Evolutionary conservation across 2,797 vertebrate species (phyloP).

Genomic region (Cossypha niveicapilla): DNA sequence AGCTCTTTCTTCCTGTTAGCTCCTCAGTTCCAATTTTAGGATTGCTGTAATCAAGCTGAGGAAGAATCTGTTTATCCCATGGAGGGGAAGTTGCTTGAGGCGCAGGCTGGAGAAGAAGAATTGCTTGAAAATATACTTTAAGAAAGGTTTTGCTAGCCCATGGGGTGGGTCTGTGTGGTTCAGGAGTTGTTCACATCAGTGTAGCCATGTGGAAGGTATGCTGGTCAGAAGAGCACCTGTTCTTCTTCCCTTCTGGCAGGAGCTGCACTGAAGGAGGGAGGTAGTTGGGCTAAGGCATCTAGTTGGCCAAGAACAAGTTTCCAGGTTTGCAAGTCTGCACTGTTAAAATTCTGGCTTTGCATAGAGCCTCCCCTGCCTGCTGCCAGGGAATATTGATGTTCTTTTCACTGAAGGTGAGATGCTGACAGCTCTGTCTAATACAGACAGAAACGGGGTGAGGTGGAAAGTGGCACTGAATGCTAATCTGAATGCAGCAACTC

Average conservation of each 20-base stretch:
- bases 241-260: neutral
- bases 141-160: neutral
- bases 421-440: neutral
- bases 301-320: neutral
- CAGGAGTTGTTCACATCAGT: neutral
- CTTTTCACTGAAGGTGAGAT: neutral
- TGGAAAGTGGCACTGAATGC: neutral
- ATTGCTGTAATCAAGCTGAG: conserved; percentile 42
- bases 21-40: conserved; percentile 49
- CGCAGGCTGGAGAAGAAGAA: neutral
- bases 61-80: neutral
- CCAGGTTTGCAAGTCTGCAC: neutral
- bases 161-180: neutral
- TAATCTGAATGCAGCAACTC: neutral
- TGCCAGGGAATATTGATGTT: conserved; percentile 12
- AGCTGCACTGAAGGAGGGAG: neutral
- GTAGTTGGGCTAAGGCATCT: neutral
- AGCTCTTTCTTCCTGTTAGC: conserved; percentile 48
- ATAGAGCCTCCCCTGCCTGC: neutral
- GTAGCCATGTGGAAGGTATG: neutral
- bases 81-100: neutral
- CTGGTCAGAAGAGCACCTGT: neutral
- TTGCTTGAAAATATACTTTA: neutral
- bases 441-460: neutral
- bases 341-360: neutral